Percentiles rank a stretch among this genome's conserved stretches.
These are phyloP conservation scores for Drosophila kepulauana DNA, from an alignment of 1,140 invertebrate species.

Conservation along the genomic window DNA sequence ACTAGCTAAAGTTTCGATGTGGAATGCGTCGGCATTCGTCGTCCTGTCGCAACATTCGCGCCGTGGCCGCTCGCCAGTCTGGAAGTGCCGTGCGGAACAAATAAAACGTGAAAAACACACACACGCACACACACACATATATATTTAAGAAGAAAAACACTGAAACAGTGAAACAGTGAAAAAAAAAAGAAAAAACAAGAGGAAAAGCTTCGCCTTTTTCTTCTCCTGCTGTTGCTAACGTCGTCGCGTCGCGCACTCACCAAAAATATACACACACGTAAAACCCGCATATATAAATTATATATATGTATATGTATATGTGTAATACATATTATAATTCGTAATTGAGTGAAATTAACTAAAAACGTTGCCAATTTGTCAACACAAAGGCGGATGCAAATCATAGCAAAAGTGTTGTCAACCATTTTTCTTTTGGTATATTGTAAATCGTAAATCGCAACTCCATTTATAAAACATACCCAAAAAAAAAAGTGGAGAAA, in stretches of 20 bases:
- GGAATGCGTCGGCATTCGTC: slow-evolving; percentile 65
- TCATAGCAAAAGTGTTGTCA: slow-evolving; percentile 37
- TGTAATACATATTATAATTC: slow-evolving; percentile 8
- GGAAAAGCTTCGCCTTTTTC: slow-evolving; percentile 52
- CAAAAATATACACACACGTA: slow-evolving; percentile 32
- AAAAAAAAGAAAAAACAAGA: slow-evolving; percentile 26
- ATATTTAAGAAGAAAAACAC: too few relatives aligned
- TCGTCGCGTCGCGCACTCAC: slow-evolving; percentile 10
- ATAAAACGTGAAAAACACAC: slow-evolving; percentile 19
- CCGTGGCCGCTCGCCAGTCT: slow-evolving; percentile 76
- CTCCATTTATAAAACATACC: slow-evolving; percentile 2
- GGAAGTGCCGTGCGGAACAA: slow-evolving; percentile 77
- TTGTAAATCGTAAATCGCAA: slow-evolving; percentile 3
- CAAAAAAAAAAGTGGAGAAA: slow-evolving; percentile 16
- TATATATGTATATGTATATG: slow-evolving; percentile 19
- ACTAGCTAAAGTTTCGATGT: slow-evolving; percentile 63
- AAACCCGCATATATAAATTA: slow-evolving; percentile 41
- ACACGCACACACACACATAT: too few relatives aligned
- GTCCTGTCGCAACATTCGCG: slow-evolving; percentile 68
- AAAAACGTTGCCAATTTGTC: slow-evolving; percentile 29
- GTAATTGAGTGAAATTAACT: slow-evolving; percentile 31
- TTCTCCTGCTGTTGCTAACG: slow-evolving; percentile 51
- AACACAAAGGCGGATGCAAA: slow-evolving; percentile 4
- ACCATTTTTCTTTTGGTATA: slow-evolving; percentile 7
- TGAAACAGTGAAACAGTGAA: neutral